These are phyloP conservation scores for Mesorhabditis spiculigera DNA, from an alignment of 2,888 invertebrate species.

Conservation along the genomic window DNA sequence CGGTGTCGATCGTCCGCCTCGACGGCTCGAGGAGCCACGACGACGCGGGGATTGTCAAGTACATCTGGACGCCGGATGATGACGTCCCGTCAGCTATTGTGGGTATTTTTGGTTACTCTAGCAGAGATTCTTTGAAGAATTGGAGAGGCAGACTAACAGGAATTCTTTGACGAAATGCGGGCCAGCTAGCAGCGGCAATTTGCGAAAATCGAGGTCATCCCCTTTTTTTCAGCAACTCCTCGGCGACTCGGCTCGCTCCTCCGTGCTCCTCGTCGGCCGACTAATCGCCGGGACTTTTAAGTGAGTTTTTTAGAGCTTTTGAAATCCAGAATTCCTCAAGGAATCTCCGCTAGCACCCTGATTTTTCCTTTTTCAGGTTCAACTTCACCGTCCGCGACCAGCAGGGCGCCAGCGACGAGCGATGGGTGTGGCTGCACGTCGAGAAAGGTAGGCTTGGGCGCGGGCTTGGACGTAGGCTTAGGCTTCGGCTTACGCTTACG, in stretches of 20 bases:
- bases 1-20: constrained; percentile 18
- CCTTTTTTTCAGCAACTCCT: not conserved
- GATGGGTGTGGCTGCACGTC: not conserved
- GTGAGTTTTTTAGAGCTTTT: not conserved
- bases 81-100: constrained; percentile 28
- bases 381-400: constrained; percentile 6
- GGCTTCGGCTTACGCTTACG: no score
- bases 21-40: constrained; percentile 22
- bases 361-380: constrained; percentile 4
- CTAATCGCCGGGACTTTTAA: not conserved
- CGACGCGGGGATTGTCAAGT: constrained; percentile 27
- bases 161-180: no score
- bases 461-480: no score
- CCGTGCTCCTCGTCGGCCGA: not conserved
- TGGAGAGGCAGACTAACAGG: no score
- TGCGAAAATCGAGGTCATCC: not conserved
- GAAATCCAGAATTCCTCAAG: not conserved
- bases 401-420: constrained; percentile 1
- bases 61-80: constrained; percentile 25
- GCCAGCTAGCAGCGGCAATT: not conserved
- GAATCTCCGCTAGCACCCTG: no score
- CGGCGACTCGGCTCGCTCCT: not conserved
- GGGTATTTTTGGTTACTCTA: not conserved
- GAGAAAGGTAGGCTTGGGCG: not conserved
- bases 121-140: not conserved